Evolutionary conservation across 2,797 vertebrate species (phyloP).

Genomic region (Chelon auratus): DNA sequence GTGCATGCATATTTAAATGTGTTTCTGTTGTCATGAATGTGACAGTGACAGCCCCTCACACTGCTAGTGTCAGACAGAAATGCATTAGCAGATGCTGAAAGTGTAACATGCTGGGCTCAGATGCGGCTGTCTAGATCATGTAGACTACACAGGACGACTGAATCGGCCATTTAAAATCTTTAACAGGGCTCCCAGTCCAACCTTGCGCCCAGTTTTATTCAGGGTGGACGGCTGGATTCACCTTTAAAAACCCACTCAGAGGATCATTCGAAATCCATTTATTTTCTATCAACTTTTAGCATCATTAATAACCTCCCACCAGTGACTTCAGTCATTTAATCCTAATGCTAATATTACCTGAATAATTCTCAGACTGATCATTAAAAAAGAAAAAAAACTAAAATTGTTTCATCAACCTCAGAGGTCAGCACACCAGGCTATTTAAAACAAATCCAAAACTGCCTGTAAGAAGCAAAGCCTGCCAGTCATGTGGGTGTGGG

Average conservation of each 20-base stretch:
- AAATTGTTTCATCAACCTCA: too few relatives aligned
- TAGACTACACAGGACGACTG: background rate
- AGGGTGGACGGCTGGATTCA: background rate
- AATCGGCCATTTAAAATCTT: background rate
- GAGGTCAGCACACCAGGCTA: too few relatives aligned
- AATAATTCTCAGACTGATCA: too few relatives aligned
- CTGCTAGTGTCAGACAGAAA: constrained; percentile 60
- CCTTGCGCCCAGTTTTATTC: too few relatives aligned
- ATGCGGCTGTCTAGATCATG: constrained; percentile 30
- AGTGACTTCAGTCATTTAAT: too few relatives aligned
- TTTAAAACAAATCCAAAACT: too few relatives aligned
- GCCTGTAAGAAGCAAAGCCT: too few relatives aligned
- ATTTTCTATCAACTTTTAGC: background rate
- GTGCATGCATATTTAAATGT: constrained; percentile 52
- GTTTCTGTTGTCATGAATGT: constrained; percentile 52
- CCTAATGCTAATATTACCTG: too few relatives aligned
- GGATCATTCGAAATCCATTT: background rate
- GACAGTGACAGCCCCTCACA: constrained; percentile 54
- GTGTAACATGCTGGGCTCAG: constrained; percentile 31
- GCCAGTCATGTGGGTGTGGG: too few relatives aligned
- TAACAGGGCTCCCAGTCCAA: too few relatives aligned
- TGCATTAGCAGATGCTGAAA: constrained; percentile 61
- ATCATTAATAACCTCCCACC: too few relatives aligned
- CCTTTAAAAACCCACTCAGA: background rate
- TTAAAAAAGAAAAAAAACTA: too few relatives aligned